Base-by-base conservation (phyloP, 2,888 invertebrate genomes). In the Dolichopus griseipennis region DNA sequence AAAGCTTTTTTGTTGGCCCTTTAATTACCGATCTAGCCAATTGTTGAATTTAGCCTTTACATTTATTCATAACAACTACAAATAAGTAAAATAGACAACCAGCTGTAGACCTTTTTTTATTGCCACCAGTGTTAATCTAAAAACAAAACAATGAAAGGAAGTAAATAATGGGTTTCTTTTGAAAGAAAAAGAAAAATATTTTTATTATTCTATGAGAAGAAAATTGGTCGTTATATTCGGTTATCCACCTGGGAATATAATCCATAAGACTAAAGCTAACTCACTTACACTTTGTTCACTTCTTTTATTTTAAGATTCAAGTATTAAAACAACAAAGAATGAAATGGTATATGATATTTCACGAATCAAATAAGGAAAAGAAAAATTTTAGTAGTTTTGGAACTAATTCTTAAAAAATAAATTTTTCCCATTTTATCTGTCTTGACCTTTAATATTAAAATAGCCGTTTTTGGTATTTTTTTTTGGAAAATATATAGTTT, bases 221-320 rank as follows among this genome's bases (percentile, higher is more conserved):
- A 52, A 52, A 52, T 52, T 52, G 62, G 62, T 62, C 21, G 62
- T 62, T 63, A 33, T 63, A 33, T 63, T 27, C 27, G 22, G 27
- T 20, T 63, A 63, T 33, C 27, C 63, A 63, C 63, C 63, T 63
- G 63, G 63, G 63, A 63, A 63, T 63, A 27, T 63, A n/a, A 27
- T 27, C 63, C 18, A 63, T 27, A 63, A 27, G 27, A 27, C 63
- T 27, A 7, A 12, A 12, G 8, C 18, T 52, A 18, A 52, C 18
- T 52, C 52, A 52, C 18, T 52, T 15, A n/a, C 52, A 52, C 52
- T 52, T 52, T 37, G 12, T 37, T 37, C 8, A 10, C 37, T 37
- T 10, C 8, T 37, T 37, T 37, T 12, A 5, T 27, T 27, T 27
- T 27, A 27, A 27, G 27, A 27, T 27, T 4, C 27, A 27, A n/a